Evolutionary conservation across 1,140 invertebrate species (phyloP).

Genomic region (Nasonia vitripennis): DNA sequence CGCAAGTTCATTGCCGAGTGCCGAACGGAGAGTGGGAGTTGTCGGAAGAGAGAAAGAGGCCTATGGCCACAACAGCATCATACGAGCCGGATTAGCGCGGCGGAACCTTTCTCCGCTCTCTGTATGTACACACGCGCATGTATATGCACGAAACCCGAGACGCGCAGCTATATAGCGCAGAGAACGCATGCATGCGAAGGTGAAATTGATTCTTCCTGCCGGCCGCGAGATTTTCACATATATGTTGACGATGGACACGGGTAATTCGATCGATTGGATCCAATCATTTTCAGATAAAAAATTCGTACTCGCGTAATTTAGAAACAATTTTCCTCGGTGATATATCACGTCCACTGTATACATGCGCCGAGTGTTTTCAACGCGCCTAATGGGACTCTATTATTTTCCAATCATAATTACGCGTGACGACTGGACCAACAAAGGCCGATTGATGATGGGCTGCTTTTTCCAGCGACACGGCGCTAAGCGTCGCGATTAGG

Average conservation of each 20-base stretch:
- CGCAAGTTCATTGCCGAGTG: slow-evolving; percentile 69
- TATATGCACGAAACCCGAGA: slow-evolving; percentile 35
- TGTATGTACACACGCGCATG: not conserved
- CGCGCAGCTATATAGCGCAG: not conserved
- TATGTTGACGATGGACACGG: not conserved
- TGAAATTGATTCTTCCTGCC: not conserved
- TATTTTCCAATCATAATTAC: slow-evolving; percentile 5
- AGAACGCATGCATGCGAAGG: not conserved
- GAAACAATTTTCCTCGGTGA: slow-evolving; percentile 6
- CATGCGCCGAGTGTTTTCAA: not conserved
- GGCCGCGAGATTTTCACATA: not conserved
- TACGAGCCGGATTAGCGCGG: slow-evolving; percentile 48
- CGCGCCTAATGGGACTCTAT: not conserved
- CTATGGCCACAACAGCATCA: slow-evolving; percentile 49
- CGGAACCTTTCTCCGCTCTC: slow-evolving; percentile 37
- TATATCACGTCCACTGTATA: not conserved
- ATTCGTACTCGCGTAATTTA: not conserved
- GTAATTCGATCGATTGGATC: slow-evolving; percentile 30
- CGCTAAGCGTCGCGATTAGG: not conserved
- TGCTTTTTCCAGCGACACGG: not conserved
- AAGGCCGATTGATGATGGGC: not conserved
- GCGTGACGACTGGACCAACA: not conserved
- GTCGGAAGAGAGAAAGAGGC: not conserved
- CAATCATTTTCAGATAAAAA: slow-evolving; percentile 6
- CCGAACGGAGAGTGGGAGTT: not conserved